Evolutionary conservation across 2,113 vertebrate species (phyloP), one percentile per base, ranked within the genome.

Genomic region (Chunga burmeisteri): DNA sequence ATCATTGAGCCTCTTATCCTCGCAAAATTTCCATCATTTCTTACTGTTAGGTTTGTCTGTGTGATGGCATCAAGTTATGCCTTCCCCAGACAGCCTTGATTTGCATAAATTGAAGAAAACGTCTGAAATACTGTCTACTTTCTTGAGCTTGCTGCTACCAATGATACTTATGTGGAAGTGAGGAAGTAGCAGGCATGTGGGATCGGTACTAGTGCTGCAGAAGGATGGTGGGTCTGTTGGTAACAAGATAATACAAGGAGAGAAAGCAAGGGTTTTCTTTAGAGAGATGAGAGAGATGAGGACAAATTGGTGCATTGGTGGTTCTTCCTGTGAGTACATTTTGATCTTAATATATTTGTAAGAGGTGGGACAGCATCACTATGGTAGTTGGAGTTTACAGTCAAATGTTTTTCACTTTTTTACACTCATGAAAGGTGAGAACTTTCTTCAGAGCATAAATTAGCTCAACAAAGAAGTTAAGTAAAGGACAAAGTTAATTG

Each of bases 121-220:
- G 11, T 44, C n/a, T 78, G 3, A 79, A 68, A 65, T 46, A 40
- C 20, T 40, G 6, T 11, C 26, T 38, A n/a, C 13, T 19, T 83
- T 58, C 20, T 75, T 65, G 25, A 80, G 14, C 20, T 55, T 71
- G 49, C 34, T 49, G 11, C 68, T 85, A 21, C 6, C 29, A 27
- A 1, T 40, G 44, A 17, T 16, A 16, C 16, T n/a, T 40, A 3
- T 2, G 3, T 25, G 30, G 36, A 40, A 58, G 0, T n/a, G 10
- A 13, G 44, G 49, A 32, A 55, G 9, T 58, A 68, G 30, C 2
- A 2, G 40, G 12, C 29, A 2, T 12, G 16, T 42, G 80, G n/a
- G 26, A 53, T 63, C 71, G 58, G 10, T 44, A 1, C 36, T 49
- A 14, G 34, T 53, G 44, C 47, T 79, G 44, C 50, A 90, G 55